Percentiles rank a stretch among this genome's conserved stretches.
Conservation (phyloP, 2,888 invertebrate species). For the Punctoribates punctum region DNA sequence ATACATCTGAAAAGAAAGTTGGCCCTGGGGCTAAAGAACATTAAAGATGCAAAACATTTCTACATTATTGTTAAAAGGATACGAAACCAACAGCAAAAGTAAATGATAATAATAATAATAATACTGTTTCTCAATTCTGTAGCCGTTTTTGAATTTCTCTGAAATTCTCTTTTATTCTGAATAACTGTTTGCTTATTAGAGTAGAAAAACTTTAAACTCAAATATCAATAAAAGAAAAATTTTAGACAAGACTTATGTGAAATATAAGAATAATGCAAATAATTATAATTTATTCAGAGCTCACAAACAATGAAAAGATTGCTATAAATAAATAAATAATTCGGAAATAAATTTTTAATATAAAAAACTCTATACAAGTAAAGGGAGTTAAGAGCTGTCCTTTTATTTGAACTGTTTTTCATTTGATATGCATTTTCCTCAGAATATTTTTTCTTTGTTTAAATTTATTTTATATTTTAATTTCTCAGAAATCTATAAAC, state of each 20-base stretch:
- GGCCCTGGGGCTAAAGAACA: not conserved
- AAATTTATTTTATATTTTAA: not conserved
- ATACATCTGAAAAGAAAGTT: slow-evolving; percentile 15
- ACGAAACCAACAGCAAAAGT: slow-evolving; percentile 11
- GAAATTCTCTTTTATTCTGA: not conserved
- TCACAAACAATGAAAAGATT: slow-evolving; percentile 2
- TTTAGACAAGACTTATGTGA: slow-evolving; percentile 6
- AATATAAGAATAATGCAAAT: slow-evolving; percentile 7
- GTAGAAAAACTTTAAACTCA: not conserved
- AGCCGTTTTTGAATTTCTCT: not conserved
- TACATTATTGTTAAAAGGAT: slow-evolving; percentile 35
- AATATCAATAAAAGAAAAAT: not conserved
- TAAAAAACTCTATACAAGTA: not conserved
- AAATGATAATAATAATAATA: slow-evolving; percentile 20
- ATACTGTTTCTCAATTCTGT: slow-evolving; percentile 5
- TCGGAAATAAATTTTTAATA: not conserved
- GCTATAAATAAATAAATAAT: slow-evolving; percentile 2
- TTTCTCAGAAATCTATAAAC: not conserved
- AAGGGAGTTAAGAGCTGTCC: too few species aligned
- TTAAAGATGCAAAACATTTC: slow-evolving; percentile 39
- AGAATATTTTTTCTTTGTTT: too few species aligned
- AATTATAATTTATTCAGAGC: slow-evolving; percentile 13
- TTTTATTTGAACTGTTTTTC: too few species aligned
- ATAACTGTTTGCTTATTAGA: slow-evolving; percentile 29
- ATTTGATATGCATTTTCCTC: too few species aligned